phyloP scores from a whole-genome alignment of 2,113 vertebrate species.

The Oryzias woworae region DNA sequence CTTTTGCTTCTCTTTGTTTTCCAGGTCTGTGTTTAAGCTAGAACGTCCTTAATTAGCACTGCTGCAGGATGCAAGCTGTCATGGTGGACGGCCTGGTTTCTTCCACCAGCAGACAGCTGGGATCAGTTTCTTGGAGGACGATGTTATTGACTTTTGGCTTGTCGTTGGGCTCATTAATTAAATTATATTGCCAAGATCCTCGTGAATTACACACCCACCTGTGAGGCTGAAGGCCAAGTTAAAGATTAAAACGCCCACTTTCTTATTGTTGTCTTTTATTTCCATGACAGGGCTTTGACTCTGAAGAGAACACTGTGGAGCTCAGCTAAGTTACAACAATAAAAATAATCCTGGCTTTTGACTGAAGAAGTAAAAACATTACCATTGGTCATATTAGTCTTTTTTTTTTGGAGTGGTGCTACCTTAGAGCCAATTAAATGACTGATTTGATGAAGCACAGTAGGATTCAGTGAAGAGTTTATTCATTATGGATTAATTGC shows the following conservation, averaged over 20 bases:
- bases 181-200: constrained; percentile 26
- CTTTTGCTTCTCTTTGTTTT: constrained; percentile 77
- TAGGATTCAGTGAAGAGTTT: background rate
- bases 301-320: background rate
- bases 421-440: background rate
- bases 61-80: constrained; percentile 73
- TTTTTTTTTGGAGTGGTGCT: too few species aligned
- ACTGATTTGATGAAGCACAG: background rate
- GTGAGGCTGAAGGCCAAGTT: constrained; percentile 32
- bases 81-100: constrained; percentile 45
- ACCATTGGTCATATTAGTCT: background rate
- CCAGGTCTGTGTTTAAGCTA: constrained; percentile 71
- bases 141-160: constrained; percentile 56
- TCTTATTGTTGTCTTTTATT: constrained; percentile 2
- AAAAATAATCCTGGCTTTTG: background rate
- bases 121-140: constrained; percentile 46
- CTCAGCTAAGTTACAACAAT: too few species aligned
- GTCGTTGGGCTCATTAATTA: constrained; percentile 47
- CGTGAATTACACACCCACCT: constrained; percentile 49
- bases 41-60: constrained; percentile 81
- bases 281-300: background rate
- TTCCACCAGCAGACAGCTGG: constrained; percentile 56
- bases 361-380: background rate
- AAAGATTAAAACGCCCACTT: constrained; percentile 24
- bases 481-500: background rate